Evolutionary conservation across 2,888 invertebrate species (phyloP).

Genomic region (Macaria notata): DNA sequence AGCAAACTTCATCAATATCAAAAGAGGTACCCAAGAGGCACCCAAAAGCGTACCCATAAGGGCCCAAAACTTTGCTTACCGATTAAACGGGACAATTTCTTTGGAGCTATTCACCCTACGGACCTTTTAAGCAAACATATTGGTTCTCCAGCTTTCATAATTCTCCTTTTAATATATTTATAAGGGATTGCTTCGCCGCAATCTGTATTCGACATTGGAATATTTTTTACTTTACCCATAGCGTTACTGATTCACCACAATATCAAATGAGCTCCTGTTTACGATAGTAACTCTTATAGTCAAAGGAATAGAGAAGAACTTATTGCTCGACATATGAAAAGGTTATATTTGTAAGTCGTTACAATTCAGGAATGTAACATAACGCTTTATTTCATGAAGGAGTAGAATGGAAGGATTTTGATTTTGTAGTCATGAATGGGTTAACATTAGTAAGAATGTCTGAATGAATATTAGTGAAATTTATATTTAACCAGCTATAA

Average conservation of each 20-base stretch:
- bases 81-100: conserved; percentile 30
- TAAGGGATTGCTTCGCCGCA: conserved; percentile 55
- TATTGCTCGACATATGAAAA: conserved; percentile 11
- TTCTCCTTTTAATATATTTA: conserved; percentile 65
- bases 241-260: conserved; percentile 36
- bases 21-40: conserved; percentile 8
- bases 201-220: conserved; percentile 63
- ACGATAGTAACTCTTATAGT: conserved; percentile 24
- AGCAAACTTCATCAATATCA: conserved; percentile 8
- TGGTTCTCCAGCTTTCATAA: conserved; percentile 50
- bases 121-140: conserved; percentile 41
- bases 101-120: conserved; percentile 21
- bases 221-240: conserved; percentile 56
- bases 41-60: conserved; percentile 10
- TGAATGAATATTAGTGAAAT: too few species aligned
- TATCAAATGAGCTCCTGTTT: conserved; percentile 6
- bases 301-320: conserved; percentile 17
- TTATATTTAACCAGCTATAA: too few species aligned
- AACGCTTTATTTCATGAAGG: conserved; percentile 42
- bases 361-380: conserved; percentile 34
- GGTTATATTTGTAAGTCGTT: conserved; percentile 24
- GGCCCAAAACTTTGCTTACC: conserved; percentile 25
- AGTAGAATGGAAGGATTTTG: conserved; percentile 25
- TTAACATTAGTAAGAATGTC: too few species aligned
- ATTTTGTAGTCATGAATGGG: conserved; percentile 4